A percentile compares a stretch with the other conserved stretches of the same genome.
phyloP scores from a whole-genome alignment of 1,140 invertebrate genomes.

The Zophobas morio region DNA sequence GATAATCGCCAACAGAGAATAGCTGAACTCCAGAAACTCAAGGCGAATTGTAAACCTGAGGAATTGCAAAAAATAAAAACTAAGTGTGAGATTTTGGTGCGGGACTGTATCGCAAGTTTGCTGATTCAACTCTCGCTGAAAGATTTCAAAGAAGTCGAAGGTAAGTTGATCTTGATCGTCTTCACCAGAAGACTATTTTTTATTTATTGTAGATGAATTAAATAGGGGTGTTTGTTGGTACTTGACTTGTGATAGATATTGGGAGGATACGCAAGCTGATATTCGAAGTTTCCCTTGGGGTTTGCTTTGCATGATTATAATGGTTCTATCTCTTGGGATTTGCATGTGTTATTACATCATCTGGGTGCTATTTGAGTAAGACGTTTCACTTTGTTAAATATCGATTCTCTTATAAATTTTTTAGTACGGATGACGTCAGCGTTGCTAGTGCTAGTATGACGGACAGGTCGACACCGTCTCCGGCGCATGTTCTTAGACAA shows the following conservation, averaged over 20 bases:
- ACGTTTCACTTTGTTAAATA: slow-evolving; percentile 58
- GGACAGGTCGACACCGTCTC: slow-evolving; percentile 75
- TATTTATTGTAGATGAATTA: slow-evolving; percentile 79
- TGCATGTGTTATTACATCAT: slow-evolving; percentile 92
- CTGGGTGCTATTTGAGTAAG: slow-evolving; percentile 92
- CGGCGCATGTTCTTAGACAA: slow-evolving; percentile 69
- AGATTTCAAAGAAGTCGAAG: slow-evolving; percentile 89
- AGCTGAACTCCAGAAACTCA: slow-evolving; percentile 79
- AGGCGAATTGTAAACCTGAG: slow-evolving; percentile 86
- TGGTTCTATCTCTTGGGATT: slow-evolving; percentile 83
- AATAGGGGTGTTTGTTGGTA: slow-evolving; percentile 92
- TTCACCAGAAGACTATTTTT: not conserved
- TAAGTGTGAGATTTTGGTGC: slow-evolving; percentile 73
- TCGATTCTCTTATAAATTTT: slow-evolving; percentile 50
- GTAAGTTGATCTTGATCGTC: slow-evolving; percentile 67
- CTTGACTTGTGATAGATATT: slow-evolving; percentile 91
- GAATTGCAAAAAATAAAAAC: slow-evolving; percentile 82
- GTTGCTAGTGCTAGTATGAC: slow-evolving; percentile 75
- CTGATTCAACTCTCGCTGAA: slow-evolving; percentile 84
- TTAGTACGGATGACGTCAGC: slow-evolving; percentile 76
- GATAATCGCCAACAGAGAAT: slow-evolving; percentile 76
- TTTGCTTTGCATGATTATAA: slow-evolving; percentile 80
- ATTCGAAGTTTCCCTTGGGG: slow-evolving; percentile 86
- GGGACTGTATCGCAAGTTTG: slow-evolving; percentile 84
- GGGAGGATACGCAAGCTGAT: slow-evolving; percentile 85